Base-by-base conservation (phyloP, 2,888 invertebrate genomes). In the Eudemis profundana region DNA sequence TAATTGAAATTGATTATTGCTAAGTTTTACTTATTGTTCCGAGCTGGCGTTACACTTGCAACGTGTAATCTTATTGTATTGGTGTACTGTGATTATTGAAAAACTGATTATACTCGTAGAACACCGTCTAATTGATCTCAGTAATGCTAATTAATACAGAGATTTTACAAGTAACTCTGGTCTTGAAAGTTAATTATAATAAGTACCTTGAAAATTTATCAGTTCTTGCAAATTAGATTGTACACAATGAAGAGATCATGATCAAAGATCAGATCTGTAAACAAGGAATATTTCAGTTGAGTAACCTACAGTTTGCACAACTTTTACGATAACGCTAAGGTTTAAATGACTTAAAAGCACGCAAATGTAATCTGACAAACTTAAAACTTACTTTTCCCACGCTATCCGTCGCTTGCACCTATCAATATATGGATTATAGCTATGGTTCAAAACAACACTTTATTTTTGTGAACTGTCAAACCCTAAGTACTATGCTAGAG, bases 1-100 rank as follows among this genome's bases (percentile, higher is more conserved):
- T 82, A 82, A 85, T 82, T 81, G 78, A 79, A 78, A 80, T 80
- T 82, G 83, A 86, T 84, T 84, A 79, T 47, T 67, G 61, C 23
- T 51, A 68, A 64, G 29, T 57, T 66, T 66, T 61, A 63, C 57
- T 64, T 65, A 63, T 65, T 64, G 27, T 51, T 42, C 44, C 61
- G 54, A 53, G 19, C 29, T 40, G 12, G 23, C 10, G 33, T 33
- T 8, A 8, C 33, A 5, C 10, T 7, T 29, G 42, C 57, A 47
- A 44, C 1, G 8, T 33, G 29, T 51, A 62, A 59, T 56, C 44
- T 53, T 54, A 38, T 50, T 29, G 23, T 27, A 64, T 63, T 29
- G 19, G 14, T n/a, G n/a, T n/a, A n/a, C 44, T 44, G 68, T 59
- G 63, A 64, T 64, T 64, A 63, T 61, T 51, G 46, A 40, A 42